Evolutionary conservation across 2,888 invertebrate genomes (phyloP).

Genomic region (Synergus japonicus): DNA sequence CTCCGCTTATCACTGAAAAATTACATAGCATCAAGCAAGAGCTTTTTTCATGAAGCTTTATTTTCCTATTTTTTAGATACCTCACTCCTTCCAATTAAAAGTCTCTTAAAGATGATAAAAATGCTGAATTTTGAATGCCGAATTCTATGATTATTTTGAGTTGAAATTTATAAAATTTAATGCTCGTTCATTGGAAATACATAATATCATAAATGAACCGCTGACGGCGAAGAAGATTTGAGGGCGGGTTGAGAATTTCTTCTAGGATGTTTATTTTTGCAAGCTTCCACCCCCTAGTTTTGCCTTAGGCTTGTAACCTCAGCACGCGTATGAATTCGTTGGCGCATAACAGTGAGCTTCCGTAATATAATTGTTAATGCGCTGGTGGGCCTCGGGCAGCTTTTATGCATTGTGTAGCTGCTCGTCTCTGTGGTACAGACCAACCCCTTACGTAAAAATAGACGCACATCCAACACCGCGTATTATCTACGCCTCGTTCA

Average conservation of each 20-base stretch:
- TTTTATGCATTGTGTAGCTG: constrained; percentile 68
- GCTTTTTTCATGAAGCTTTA: not conserved
- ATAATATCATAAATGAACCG: not conserved
- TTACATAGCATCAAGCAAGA: not conserved
- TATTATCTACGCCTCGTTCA: constrained; percentile 46
- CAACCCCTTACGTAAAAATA: constrained; percentile 72
- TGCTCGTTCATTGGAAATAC: too few relatives aligned
- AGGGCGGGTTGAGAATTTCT: constrained; percentile 42
- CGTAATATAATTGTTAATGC: constrained; percentile 76
- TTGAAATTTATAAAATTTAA: too few relatives aligned
- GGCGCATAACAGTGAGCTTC: constrained; percentile 72
- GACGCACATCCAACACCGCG: constrained; percentile 56
- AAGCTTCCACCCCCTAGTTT: constrained; percentile 49
- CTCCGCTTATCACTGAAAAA: constrained; percentile 27
- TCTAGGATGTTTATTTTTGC: constrained; percentile 51
- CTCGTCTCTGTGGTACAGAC: constrained; percentile 55
- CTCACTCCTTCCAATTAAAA: too few relatives aligned
- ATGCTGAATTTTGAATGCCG: too few relatives aligned
- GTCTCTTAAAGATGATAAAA: too few relatives aligned
- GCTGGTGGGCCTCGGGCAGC: constrained; percentile 72
- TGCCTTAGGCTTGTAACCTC: constrained; percentile 47
- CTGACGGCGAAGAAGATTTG: not conserved
- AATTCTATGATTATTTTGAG: too few relatives aligned
- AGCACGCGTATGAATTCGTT: constrained; percentile 71
- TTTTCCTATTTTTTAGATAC: too few relatives aligned